Evolutionary conservation across 2,888 invertebrate species (phyloP), one percentile per base, ranked within the genome.

Genomic region (Hoplodrina blanda): DNA sequence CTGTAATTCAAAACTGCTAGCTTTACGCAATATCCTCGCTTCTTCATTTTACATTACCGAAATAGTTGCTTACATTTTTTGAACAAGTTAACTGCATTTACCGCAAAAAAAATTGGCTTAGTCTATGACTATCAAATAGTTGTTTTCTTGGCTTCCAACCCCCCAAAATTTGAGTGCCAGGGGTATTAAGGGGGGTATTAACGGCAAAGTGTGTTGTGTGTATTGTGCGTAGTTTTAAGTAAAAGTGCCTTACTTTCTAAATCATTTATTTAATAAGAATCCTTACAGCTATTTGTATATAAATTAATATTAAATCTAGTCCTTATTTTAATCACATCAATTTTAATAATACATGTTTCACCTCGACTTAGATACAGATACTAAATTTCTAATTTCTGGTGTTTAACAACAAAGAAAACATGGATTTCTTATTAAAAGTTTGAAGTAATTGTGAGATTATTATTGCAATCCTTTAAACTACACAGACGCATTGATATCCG

Each of bases 281-380:
- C 81, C 83, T 90, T 92, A 92, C 65, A 76, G 70, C 87, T 87
- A 87, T 85, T 76, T 88, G 74, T 88, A 83, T 89, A 91, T 89
- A 91, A 91, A 90, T 90, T 90, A 91, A 87, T 83, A 86, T 87
- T 85, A 88, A 83, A 82, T 90, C 88, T 90, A 91, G 85, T 86
- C 84, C 85, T 87, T 87, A 88, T 73, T 75, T 79, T 81, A 84
- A 84, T 83, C 85, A 83, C 83, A 84, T 81, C 79, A 64, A 73
- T 80, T 75, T 75, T 62, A 81, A 77, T 80, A 83, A 73, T 72
- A 81, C 80, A 80, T 62, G 55, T 71, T 80, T 53, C 62, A 68
- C 37, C 52, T 63, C 30, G 6, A 56, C 50, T 68, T 61, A 59
- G 37, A 59, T 41, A 62, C 20, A 68, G 79, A n/a, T 67, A 66